Conservation (phyloP, 1,140 invertebrate genomes). For the Cydia amplana region DNA sequence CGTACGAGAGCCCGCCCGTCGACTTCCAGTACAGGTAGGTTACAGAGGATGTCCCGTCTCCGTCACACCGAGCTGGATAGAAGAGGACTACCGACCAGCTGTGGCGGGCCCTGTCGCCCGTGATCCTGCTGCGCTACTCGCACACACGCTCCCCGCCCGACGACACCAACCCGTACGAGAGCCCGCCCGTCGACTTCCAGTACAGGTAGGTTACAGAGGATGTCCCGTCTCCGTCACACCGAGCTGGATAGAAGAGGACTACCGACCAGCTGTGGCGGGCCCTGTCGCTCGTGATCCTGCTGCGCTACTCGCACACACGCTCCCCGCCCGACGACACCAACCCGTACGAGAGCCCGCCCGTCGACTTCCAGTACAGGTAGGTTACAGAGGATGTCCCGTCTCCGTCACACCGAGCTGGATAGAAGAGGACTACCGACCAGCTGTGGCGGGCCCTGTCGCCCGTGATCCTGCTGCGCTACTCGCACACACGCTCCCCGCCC, state of each 20-base stretch:
- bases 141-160: conserved; percentile 52
- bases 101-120: conserved; percentile 55
- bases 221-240: too few species aligned
- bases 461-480: conserved; percentile 51
- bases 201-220: conserved; percentile 53
- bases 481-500: conserved; percentile 51
- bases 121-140: conserved; percentile 50
- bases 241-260: too few species aligned
- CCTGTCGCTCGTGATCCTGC: conserved; percentile 55
- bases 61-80: too few species aligned
- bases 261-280: conserved; percentile 48
- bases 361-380: conserved; percentile 65
- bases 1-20: conserved; percentile 58
- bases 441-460: conserved; percentile 58
- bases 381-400: conserved; percentile 3
- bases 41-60: background rate
- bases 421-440: too few species aligned
- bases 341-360: conserved; percentile 61
- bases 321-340: conserved; percentile 44
- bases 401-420: too few species aligned
- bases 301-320: conserved; percentile 55
- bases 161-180: conserved; percentile 53
- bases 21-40: conserved; percentile 66
- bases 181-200: conserved; percentile 60
- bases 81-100: conserved; percentile 46